A percentile compares a stretch with the other conserved stretches of the same genome.
phyloP scores from a whole-genome alignment of 2,113 vertebrate genomes.

The Opisthocomus hoazin region DNA sequence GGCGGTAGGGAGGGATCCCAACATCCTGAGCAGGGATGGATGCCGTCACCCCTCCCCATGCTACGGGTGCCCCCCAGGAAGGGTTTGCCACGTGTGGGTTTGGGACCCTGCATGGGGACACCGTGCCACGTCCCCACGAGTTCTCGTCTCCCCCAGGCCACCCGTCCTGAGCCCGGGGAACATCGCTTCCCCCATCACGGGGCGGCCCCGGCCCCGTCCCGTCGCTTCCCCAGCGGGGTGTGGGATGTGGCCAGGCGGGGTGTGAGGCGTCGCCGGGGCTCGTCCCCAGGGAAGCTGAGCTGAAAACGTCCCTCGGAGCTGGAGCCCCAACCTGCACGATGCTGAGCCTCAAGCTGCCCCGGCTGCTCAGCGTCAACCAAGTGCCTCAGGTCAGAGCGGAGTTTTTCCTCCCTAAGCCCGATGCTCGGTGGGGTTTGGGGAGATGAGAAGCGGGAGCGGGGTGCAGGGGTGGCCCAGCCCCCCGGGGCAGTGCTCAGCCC shows the following conservation, averaged over 20 bases:
- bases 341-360: constrained; percentile 82
- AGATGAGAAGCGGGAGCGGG: accelerated
- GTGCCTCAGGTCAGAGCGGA: constrained; percentile 85
- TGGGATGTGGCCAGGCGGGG: neutral
- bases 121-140: accelerated
- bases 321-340: constrained; percentile 13
- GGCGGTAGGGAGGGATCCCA: neutral
- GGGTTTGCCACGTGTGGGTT: accelerated
- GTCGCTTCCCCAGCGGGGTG: accelerated
- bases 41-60: accelerated
- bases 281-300: neutral
- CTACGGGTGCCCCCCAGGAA: neutral
- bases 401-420: accelerated
- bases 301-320: accelerated
- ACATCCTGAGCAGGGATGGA: accelerated
- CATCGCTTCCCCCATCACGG: accelerated
- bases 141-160: neutral
- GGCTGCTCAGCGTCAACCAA: constrained; percentile 82
- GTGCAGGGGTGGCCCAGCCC: accelerated
- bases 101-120: accelerated
- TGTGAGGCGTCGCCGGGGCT: neutral
- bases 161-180: accelerated
- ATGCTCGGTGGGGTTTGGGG: neutral
- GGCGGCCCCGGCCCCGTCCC: neutral
- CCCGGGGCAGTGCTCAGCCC: neutral